phyloP scores from a whole-genome alignment of 2,888 invertebrate species.

The Callinectes sapidus region DNA sequence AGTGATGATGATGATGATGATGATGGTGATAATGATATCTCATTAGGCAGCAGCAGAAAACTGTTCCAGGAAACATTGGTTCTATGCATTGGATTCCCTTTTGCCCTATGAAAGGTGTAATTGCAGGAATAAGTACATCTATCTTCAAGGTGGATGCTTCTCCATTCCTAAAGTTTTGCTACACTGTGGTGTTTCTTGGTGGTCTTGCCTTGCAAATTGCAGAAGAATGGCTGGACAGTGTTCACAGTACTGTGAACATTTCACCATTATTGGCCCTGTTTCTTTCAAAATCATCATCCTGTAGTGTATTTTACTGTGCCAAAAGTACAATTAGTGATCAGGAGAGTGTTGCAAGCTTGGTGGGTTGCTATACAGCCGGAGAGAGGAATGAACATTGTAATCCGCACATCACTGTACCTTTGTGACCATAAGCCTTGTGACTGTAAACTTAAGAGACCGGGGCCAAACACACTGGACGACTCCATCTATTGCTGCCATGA shows the following conservation, averaged over 20 bases:
- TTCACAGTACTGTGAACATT: background rate
- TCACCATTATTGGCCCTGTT: background rate
- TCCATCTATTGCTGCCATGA: background rate
- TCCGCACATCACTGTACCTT: background rate
- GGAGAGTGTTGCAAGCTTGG: background rate
- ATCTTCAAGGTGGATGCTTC: background rate
- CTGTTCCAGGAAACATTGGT: background rate
- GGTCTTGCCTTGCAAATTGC: background rate
- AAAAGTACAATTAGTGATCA: conserved; percentile 28
- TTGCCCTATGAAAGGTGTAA: background rate
- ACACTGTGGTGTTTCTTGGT: background rate
- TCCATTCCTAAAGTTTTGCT: background rate
- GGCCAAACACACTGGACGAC: background rate
- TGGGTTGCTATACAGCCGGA: background rate
- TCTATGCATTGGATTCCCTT: background rate
- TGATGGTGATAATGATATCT: background rate
- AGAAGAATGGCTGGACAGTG: background rate
- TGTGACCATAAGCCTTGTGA: conserved; percentile 26
- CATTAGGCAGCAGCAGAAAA: conserved; percentile 17
- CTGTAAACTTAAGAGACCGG: background rate
- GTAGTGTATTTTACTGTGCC: conserved; percentile 23
- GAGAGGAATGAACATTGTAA: conserved; percentile 28
- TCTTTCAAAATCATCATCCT: background rate
- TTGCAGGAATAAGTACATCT: background rate
- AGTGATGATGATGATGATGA: no score